Evolutionary conservation across 2,113 vertebrate genomes (phyloP), one percentile per base, ranked within the genome.

Genomic region (Phalacrocorax carbo): DNA sequence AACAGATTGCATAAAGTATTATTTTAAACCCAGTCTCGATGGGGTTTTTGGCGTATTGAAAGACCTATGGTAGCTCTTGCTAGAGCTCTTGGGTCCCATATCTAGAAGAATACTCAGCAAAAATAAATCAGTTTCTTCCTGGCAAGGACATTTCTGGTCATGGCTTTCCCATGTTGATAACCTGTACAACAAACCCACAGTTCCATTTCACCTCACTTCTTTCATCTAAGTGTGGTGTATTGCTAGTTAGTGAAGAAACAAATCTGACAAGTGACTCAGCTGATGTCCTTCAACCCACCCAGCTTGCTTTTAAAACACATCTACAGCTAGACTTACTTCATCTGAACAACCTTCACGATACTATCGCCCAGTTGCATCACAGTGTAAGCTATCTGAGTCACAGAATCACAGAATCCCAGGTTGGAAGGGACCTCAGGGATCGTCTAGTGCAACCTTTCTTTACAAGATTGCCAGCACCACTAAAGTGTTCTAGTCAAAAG

Each of bases 401-500:
- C 38, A 38, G 38, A 10, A 38, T 38, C 38, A 38, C 38, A 38
- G 38, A 38, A 38, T 38, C 38, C 38, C 38, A 38, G 38, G 38
- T 10, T 38, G 38, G 38, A 38, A 38, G 38, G 38, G 38, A 38
- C 38, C 38, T 38, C 38, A 38, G 38, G 38, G 38, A 38, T 38
- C 10, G 38, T 38, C 38, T 38, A 38, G 38, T 11, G 10, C 38
- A 38, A 38, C 38, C 38, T 38, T 38, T 38, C 60, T 89, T 48
- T 30, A 85, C 52, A 77, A 60, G 81, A 85, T 13, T 68, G 60
- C 76, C 91, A 89, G n/a, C 40, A 93, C 55, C 88, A 93, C 55
- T 61, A 95, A 93, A 97, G 90, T 5, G 2, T 93, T 71, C 58
- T 48, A 86, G 72, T 13, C 93, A 90, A 79, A 93, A 81, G 71